Evolutionary conservation across 2,888 invertebrate genomes (phyloP), one percentile per base, ranked within the genome.

Genomic region (Apodemia duryi): DNA sequence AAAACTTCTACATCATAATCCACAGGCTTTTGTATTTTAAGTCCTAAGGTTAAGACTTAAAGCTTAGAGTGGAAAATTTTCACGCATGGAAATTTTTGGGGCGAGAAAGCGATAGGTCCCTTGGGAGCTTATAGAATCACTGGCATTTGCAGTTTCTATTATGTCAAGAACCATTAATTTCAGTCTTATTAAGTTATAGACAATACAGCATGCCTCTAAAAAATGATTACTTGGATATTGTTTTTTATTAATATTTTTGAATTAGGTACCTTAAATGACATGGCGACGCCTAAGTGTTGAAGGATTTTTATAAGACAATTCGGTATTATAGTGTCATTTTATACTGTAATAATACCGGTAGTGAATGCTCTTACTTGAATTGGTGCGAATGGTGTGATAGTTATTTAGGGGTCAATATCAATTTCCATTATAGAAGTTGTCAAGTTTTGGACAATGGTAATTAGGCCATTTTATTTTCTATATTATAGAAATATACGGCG

Each of bases 101-200:
- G 89, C 87, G 84, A 85, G 85, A 86, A 88, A 78, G 85, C 83
- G 88, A 88, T 86, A 83, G 84, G 81, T 93, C 93, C 92, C 86
- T 78, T 82, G 93, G 89, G 92, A 91, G 90, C 89, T 88, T 90
- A 92, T 91, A 91, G 92, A 94, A 92, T 93, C 94, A 93, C 91
- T 94, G 94, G 94, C 94, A 94, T 94, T 94, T 94, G 93, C 93
- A 93, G 88, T 85, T 87, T 89, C 94, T 91, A 91, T 91, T 91
- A 89, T 91, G 89, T 81, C 84, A 87, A 81, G 90, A 91, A 87
- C 91, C 91, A 91, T 91, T 91, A 91, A 91, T 89, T 91, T 82
- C 86, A 80, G 87, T 82, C 88, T 90, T 91, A 89, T 84, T 90
- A 90, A 86, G 84, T 84, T 83, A 88, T 84, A 88, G 86, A 89